Conservation (phyloP, 1,140 invertebrate species). For the Zaprionus lachaisei region DNA sequence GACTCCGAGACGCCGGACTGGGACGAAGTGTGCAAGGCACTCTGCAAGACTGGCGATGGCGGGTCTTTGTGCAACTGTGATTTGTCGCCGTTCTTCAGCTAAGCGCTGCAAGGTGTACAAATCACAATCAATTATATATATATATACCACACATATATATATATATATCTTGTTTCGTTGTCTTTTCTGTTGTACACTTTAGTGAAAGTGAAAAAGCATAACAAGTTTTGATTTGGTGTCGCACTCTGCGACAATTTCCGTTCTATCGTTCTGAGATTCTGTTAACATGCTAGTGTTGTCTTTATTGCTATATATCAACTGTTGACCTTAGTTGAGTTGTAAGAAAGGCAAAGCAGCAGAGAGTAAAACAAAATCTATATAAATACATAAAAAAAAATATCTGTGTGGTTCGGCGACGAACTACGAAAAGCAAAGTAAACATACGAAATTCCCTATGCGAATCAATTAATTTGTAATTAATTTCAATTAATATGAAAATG, state of each 20-base stretch:
- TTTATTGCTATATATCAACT: slow-evolving; percentile 55
- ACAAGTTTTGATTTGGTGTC: slow-evolving; percentile 55
- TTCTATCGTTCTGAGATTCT: slow-evolving; percentile 59
- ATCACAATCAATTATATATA: slow-evolving; percentile 57
- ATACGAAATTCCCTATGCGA: slow-evolving; percentile 81
- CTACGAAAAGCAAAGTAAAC: slow-evolving; percentile 34
- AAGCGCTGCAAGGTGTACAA: slow-evolving; percentile 50
- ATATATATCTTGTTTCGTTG: slow-evolving; percentile 36
- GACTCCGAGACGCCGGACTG: slow-evolving; percentile 74
- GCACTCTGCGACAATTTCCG: slow-evolving; percentile 45
- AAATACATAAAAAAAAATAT: slow-evolving; percentile 32
- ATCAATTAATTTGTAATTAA: slow-evolving; percentile 85
- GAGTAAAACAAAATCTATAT: slow-evolving; percentile 54
- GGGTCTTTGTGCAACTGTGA: slow-evolving; percentile 86
- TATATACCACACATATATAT: slow-evolving; percentile 44
- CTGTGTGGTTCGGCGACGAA: slow-evolving; percentile 27
- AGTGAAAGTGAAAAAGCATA: slow-evolving; percentile 21
- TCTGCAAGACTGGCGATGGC: slow-evolving; percentile 85
- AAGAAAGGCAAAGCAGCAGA: slow-evolving; percentile 41
- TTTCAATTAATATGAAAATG: slow-evolving; percentile 71
- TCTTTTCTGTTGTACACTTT: slow-evolving; percentile 38
- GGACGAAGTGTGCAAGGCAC: slow-evolving; percentile 84
- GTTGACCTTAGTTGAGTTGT: slow-evolving; percentile 77
- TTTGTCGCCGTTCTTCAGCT: slow-evolving; percentile 84
- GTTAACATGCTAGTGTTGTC: slow-evolving; percentile 77